Percentiles rank a stretch among this genome's conserved stretches.
These are phyloP conservation scores for Drosophila equinoxialis DNA, from an alignment of 1,140 invertebrate species.

Conservation along the genomic window DNA sequence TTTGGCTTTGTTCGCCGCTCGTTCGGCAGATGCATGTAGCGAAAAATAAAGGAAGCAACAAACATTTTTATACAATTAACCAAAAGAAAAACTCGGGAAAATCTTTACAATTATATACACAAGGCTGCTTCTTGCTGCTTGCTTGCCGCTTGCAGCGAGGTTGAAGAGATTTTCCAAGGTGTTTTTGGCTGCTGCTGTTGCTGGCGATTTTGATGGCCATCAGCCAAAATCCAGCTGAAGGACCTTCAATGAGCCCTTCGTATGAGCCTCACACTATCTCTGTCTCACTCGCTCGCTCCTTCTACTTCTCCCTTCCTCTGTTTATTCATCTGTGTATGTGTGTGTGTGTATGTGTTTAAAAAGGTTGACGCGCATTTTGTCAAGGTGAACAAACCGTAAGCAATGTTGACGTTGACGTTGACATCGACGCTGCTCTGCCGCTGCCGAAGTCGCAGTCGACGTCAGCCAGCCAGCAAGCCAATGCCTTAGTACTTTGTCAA, in stretches of 20 bases:
- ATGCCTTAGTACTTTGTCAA: constrained; percentile 57
- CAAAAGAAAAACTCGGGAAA: constrained; percentile 56
- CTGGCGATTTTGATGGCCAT: constrained; percentile 60
- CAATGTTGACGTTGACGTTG: constrained; percentile 16
- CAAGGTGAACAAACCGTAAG: constrained; percentile 74
- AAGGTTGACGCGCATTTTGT: constrained; percentile 73
- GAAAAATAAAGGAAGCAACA: constrained; percentile 28
- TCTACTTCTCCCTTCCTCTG: neutral
- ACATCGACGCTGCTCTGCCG: constrained; percentile 1
- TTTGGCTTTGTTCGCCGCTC: constrained; percentile 28
- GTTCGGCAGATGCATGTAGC: constrained; percentile 41
- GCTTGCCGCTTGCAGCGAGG: constrained; percentile 25
- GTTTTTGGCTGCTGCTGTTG: constrained; percentile 39
- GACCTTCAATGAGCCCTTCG: constrained; percentile 63
- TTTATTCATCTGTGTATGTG: constrained; percentile 24
- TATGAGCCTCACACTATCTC: neutral
- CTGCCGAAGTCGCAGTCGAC: constrained; percentile 20
- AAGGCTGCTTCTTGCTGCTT: constrained; percentile 56
- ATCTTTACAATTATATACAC: constrained; percentile 47
- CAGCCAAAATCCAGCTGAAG: constrained; percentile 67
- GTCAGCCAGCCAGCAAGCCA: constrained; percentile 30
- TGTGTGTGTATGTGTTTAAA: constrained; percentile 53
- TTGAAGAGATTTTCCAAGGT: constrained; percentile 67
- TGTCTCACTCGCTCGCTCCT: neutral
- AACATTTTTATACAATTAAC: constrained; percentile 50